A percentile compares a stretch with the other conserved stretches of the same genome.
phyloP scores from a whole-genome alignment of 2,888 invertebrate species.

The Sisyra nigra region DNA sequence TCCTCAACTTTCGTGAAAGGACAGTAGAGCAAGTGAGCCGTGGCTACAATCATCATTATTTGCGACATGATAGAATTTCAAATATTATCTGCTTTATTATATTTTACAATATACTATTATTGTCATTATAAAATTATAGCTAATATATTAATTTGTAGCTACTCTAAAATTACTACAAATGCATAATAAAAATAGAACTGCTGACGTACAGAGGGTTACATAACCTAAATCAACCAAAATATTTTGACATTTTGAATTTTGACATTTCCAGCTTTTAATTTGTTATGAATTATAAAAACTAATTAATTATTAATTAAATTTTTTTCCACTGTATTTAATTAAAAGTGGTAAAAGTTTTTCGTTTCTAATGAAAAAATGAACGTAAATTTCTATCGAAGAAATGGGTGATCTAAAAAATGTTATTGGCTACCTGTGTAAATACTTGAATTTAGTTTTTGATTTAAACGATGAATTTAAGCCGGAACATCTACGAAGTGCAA shows the following conservation, averaged over 20 bases:
- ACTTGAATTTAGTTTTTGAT: constrained; percentile 2
- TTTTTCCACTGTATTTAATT: too few relatives aligned
- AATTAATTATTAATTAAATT: neutral
- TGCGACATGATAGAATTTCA: constrained; percentile 41
- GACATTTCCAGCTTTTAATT: too few relatives aligned
- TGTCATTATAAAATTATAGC: neutral
- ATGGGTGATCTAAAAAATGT: constrained; percentile 5
- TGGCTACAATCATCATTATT: constrained; percentile 55
- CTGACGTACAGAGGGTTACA: neutral
- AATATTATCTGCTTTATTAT: constrained; percentile 4
- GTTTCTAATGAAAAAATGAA: too few relatives aligned
- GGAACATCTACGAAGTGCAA: constrained; percentile 24
- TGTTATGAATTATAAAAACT: neutral
- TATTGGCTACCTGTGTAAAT: constrained; percentile 5
- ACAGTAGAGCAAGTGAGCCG: constrained; percentile 68
- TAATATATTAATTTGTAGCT: neutral
- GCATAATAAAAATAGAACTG: neutral
- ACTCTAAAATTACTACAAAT: neutral
- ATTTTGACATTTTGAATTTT: too few relatives aligned
- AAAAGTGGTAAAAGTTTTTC: too few relatives aligned
- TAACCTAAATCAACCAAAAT: neutral
- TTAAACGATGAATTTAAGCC: constrained; percentile 16
- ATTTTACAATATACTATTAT: neutral
- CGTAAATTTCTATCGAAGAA: too few relatives aligned
- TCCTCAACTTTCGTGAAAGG: constrained; percentile 99